Evolutionary conservation across 2,888 invertebrate genomes (phyloP).

Genomic region (Thelaira solivaga): DNA sequence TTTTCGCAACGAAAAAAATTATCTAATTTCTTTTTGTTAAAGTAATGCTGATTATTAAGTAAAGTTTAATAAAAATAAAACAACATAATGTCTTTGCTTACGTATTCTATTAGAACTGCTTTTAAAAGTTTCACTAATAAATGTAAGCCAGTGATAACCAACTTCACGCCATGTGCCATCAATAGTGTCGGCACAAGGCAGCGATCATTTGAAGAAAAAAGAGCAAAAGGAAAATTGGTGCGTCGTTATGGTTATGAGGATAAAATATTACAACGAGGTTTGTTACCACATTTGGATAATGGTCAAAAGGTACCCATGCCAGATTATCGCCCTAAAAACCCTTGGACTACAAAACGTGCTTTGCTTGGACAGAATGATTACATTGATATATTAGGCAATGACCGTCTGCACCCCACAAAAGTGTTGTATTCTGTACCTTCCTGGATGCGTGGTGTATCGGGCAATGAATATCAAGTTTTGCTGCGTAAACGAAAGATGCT

Average conservation of each 20-base stretch:
- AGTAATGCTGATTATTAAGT: too few relatives aligned
- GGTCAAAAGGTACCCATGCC: constrained; percentile 82
- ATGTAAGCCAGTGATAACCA: constrained; percentile 22
- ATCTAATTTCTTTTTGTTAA: too few relatives aligned
- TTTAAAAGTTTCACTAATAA: constrained; percentile 15
- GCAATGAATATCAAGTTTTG: constrained; percentile 87
- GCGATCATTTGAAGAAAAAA: constrained; percentile 78
- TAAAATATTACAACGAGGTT: constrained; percentile 81
- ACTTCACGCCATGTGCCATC: not conserved
- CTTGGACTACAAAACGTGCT: constrained; percentile 87
- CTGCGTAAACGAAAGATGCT: constrained; percentile 85
- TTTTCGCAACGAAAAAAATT: constrained; percentile 5
- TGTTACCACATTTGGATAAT: constrained; percentile 82
- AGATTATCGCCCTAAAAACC: constrained; percentile 83
- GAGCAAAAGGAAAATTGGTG: constrained; percentile 79
- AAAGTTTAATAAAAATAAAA: not conserved
- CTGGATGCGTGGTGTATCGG: constrained; percentile 93
- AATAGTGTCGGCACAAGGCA: constrained; percentile 75
- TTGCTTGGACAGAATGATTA: constrained; percentile 97
- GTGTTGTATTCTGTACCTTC: constrained; percentile 90
- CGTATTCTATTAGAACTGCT: constrained; percentile 39
- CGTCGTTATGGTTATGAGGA: constrained; percentile 84
- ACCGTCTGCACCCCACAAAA: constrained; percentile 87
- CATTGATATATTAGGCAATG: constrained; percentile 95
- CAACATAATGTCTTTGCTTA: constrained; percentile 58